Percentiles rank a stretch among this genome's conserved stretches.
Evolutionary conservation across 2,888 invertebrate genomes (phyloP).

Genomic region (Coenonympha glycerion): DNA sequence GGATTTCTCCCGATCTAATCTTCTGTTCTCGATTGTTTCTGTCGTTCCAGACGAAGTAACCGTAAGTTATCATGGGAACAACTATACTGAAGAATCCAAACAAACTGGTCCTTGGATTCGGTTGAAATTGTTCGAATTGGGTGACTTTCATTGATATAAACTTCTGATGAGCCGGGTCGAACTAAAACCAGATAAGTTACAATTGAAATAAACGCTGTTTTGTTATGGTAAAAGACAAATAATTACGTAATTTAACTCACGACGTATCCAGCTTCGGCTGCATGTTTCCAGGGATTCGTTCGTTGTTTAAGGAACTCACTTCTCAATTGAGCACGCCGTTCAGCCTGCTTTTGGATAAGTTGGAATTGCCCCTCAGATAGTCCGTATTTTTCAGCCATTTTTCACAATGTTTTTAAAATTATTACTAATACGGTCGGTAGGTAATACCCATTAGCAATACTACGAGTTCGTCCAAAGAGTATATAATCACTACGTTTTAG

Average conservation of each 20-base stretch:
- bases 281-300: conserved; percentile 83
- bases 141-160: conserved; percentile 82
- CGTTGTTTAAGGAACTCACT: conserved; percentile 82
- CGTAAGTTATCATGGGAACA: conserved; percentile 73
- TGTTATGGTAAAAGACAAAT: conserved; percentile 22
- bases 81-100: conserved; percentile 70
- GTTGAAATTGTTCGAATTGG: conserved; percentile 79
- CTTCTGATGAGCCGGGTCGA: conserved; percentile 86
- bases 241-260: conserved; percentile 79
- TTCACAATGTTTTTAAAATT: neutral
- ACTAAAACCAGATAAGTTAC: conserved; percentile 74
- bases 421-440: neutral
- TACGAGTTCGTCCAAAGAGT: no score
- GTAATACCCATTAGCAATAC: no score
- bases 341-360: conserved; percentile 77
- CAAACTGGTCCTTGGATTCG: conserved; percentile 75
- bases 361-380: conserved; percentile 68
- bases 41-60: conserved; percentile 69
- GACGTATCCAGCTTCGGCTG: conserved; percentile 80
- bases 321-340: conserved; percentile 77
- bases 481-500: no score
- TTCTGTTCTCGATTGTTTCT: conserved; percentile 73
- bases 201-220: neutral
- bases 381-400: conserved; percentile 71
- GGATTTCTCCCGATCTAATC: conserved; percentile 82